Evolutionary conservation across 1,140 invertebrate species (phyloP).

Genomic region (Brachionus rotundiformis): DNA sequence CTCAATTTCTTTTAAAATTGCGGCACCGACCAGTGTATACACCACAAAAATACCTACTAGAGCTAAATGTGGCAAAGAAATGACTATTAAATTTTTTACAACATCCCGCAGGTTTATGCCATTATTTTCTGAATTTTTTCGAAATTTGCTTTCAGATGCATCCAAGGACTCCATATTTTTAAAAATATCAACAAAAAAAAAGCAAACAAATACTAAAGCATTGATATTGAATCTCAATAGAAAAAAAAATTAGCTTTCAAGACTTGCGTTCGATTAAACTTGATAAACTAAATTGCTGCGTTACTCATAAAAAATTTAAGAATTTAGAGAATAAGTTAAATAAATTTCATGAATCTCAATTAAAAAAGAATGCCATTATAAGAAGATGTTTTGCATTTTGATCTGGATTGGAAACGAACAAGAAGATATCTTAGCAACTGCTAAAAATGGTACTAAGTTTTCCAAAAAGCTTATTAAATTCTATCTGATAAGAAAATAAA

Average conservation of each 20-base stretch:
- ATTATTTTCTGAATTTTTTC: background rate
- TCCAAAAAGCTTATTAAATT: conserved; percentile 44
- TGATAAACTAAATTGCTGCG: background rate
- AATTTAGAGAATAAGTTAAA: background rate
- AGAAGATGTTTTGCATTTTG: conserved; percentile 27
- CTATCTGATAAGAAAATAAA: background rate
- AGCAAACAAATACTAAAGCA: conserved; percentile 10
- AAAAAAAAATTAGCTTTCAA: background rate
- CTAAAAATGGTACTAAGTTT: background rate
- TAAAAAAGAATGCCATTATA: background rate
- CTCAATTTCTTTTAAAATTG: conserved; percentile 49
- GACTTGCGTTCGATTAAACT: conserved; percentile 14
- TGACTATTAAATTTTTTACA: background rate
- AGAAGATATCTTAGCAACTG: background rate
- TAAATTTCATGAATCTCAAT: background rate
- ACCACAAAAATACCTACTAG: conserved; percentile 30
- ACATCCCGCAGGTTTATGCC: background rate
- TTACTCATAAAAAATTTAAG: background rate
- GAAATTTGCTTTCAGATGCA: background rate
- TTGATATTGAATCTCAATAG: background rate
- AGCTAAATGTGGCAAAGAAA: conserved; percentile 29
- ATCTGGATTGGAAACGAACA: conserved; percentile 19
- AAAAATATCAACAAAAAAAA: background rate
- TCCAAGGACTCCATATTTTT: background rate
- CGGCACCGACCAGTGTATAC: conserved; percentile 2